A percentile compares a stretch with the other conserved stretches of the same genome.
phyloP scores from a whole-genome alignment of 2,797 vertebrate genomes.

The Austrolebias charrua region DNA sequence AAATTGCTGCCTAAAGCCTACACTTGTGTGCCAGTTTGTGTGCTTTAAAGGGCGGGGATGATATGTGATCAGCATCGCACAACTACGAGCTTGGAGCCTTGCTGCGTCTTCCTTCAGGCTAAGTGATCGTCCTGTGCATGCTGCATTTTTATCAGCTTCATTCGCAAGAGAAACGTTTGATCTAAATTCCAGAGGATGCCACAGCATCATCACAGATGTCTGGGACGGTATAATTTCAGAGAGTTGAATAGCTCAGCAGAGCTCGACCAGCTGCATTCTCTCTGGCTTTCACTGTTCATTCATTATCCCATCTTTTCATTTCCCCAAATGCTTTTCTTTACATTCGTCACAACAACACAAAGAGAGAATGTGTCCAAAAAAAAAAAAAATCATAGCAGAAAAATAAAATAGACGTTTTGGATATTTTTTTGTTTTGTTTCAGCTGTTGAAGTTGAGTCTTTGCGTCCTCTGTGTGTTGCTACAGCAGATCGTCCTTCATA shows the following conservation, averaged over 20 bases:
- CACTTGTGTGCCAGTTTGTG: constrained; percentile 14
- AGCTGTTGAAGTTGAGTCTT: too few relatives aligned
- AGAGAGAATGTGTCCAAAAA: neutral
- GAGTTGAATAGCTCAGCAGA: constrained; percentile 11
- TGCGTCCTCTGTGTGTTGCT: too few relatives aligned
- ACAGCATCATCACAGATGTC: constrained; percentile 1
- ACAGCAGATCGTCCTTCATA: too few relatives aligned
- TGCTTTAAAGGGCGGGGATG: constrained; percentile 11
- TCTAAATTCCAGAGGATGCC: constrained; percentile 1
- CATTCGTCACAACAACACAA: neutral
- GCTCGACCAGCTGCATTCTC: constrained; percentile 7
- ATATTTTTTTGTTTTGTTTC: neutral
- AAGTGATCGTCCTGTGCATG: neutral
- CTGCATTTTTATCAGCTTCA: neutral
- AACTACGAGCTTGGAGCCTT: constrained; percentile 13
- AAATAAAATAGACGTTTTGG: neutral
- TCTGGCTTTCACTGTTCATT: constrained; percentile 31
- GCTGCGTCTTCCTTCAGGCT: constrained; percentile 6
- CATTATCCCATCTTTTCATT: constrained; percentile 12
- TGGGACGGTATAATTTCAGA: constrained; percentile 11
- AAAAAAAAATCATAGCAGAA: neutral
- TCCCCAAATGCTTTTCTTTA: constrained; percentile 13
- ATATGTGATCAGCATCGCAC: constrained; percentile 22
- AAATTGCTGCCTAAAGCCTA: constrained; percentile 27
- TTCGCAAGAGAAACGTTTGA: constrained; percentile 6